Evolutionary conservation across 2,113 vertebrate genomes (phyloP).

Genomic region (Pedionomus torquatus): DNA sequence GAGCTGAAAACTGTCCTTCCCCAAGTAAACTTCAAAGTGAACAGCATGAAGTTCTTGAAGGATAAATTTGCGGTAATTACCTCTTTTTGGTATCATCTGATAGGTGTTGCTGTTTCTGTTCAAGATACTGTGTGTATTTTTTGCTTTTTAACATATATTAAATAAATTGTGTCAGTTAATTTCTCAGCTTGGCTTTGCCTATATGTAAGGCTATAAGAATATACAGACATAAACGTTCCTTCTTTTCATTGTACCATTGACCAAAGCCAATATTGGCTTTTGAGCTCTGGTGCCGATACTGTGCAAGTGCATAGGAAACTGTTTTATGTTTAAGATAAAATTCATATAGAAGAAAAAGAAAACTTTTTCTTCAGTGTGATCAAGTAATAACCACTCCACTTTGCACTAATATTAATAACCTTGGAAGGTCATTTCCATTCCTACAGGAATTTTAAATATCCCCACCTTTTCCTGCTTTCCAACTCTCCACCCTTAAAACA

Average conservation of each 20-base stretch:
- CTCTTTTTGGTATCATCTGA: background rate
- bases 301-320: background rate
- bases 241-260: background rate
- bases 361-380: background rate
- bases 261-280: background rate
- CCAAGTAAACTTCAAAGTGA: conserved; percentile 90
- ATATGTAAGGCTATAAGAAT: background rate
- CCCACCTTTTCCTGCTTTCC: conserved; percentile 42
- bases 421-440: background rate
- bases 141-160: background rate
- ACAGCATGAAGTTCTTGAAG: conserved; percentile 84
- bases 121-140: background rate
- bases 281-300: background rate
- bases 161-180: background rate
- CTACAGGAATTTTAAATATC: conserved; percentile 8
- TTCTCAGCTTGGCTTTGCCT: background rate
- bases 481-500: background rate
- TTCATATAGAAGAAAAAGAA: background rate
- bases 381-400: background rate
- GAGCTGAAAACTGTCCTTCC: conserved; percentile 91
- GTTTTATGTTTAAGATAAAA: background rate
- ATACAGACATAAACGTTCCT: background rate
- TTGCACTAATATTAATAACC: background rate
- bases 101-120: background rate
- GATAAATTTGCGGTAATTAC: conserved; percentile 86